A percentile compares a stretch with the other conserved stretches of the same genome.
Evolutionary conservation across 1,140 invertebrate genomes (phyloP).

Genomic region (Apis cerana): DNA sequence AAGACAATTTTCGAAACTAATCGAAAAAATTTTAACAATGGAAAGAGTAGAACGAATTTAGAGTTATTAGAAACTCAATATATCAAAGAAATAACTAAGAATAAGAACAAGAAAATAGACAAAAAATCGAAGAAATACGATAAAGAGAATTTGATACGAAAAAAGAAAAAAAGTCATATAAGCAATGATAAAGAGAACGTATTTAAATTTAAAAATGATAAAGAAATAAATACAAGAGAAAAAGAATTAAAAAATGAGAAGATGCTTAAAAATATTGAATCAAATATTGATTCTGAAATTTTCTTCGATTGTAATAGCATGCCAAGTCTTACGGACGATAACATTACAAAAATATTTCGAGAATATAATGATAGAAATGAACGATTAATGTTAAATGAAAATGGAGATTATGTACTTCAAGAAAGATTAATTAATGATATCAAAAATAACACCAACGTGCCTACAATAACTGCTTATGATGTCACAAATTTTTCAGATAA

Average conservation of each 20-base stretch:
- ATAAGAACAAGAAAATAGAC: too few species aligned
- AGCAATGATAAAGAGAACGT: not conserved
- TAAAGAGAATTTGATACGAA: too few species aligned
- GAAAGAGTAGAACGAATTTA: not conserved
- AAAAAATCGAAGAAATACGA: not conserved
- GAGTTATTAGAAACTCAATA: not conserved
- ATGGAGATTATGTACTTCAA: not conserved
- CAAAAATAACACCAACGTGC: too few species aligned
- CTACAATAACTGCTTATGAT: not conserved
- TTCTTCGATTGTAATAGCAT: not conserved
- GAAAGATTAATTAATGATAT: too few species aligned
- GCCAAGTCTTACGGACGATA: not conserved
- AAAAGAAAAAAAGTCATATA: too few species aligned
- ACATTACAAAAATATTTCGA: not conserved
- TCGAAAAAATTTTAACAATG: not conserved
- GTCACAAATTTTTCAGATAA: not conserved
- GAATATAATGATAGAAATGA: too few species aligned
- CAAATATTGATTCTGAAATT: not conserved
- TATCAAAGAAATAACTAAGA: not conserved
- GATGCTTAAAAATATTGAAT: not conserved
- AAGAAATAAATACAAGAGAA: too few species aligned
- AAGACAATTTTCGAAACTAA: conserved; percentile 5
- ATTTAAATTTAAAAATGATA: too few species aligned
- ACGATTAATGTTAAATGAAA: not conserved
- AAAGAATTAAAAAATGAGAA: not conserved